Evolutionary conservation across 1,140 invertebrate genomes (phyloP), one percentile per base, ranked within the genome.

Genomic region (Drosophila santomea): DNA sequence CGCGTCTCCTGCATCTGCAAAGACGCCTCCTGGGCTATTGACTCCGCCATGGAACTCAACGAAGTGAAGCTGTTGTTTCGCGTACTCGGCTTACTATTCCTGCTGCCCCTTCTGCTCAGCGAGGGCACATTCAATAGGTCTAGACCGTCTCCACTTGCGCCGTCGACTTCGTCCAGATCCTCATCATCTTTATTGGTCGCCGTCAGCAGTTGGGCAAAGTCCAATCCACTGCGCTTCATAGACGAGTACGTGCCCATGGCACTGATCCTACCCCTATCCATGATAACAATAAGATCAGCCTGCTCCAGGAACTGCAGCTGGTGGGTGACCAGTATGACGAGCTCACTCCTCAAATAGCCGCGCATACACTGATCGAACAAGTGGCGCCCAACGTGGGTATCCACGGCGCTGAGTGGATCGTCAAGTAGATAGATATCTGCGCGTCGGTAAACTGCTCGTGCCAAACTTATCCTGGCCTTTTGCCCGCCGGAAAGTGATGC

Each of bases 341-440:
- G 95, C 73, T 90, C 74, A 23, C 72, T 63, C 93, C 94, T 1
- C 86, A 93, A 7, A 68, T 76, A 66, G 93, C 88, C 73, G 85
- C 94, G 88, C 80, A 96, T 94, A 64, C 95, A 96, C 54, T 95
- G 94, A 36, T 96, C 94, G 59, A 96, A 96, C 17, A 96, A 90
- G 69, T 96, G 95, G 48, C 95, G 95, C 3, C 95, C 95, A 0
- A 96, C 96, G 41, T 96, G 95, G 0, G 95, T 94, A 74, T 96
- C 96, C 2, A 96, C 96, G 2, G 97, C 97, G 50, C 96, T 96
- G 1, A 97, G 92, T 2, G 97, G 97, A 92, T 98, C 97, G 79
- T 98, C 97, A 17, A 98, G 91, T 1, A 98, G 90, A 78, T 97
- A 97, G 44, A 97, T 94, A 79, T 98, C 97, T 0, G 96, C 95